A percentile compares a stretch with the other conserved stretches of the same genome.
These are phyloP conservation scores for Phenganax marumi DNA, from an alignment of 92 coral and sea anemone species.

Conservation along the genomic window DNA sequence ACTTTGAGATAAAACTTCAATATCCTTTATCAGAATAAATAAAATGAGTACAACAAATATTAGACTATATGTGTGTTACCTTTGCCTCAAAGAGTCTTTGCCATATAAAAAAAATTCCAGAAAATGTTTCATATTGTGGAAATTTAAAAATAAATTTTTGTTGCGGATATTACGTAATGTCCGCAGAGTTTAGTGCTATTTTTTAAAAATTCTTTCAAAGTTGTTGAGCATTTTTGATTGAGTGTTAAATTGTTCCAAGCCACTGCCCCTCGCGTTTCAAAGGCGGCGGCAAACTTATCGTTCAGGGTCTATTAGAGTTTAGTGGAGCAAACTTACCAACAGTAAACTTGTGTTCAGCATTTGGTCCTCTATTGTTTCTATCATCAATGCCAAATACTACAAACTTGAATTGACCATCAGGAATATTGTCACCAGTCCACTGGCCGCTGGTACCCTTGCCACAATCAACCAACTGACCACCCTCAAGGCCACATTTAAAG, in stretches of 20 bases:
- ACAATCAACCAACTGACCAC: slow-evolving; percentile 9
- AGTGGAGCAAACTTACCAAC: slow-evolving; percentile 14
- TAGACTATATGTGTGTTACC: neutral
- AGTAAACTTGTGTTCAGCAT: slow-evolving; percentile 8
- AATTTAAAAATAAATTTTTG: neutral
- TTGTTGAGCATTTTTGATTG: too few species aligned
- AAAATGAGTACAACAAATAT: too few species aligned
- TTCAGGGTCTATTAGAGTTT: too few species aligned
- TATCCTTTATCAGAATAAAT: too few species aligned
- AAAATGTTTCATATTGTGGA: neutral
- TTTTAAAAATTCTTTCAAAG: too few species aligned
- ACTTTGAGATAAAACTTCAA: too few species aligned
- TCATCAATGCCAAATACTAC: slow-evolving; percentile 25
- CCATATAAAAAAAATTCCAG: too few species aligned
- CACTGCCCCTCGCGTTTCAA: too few species aligned
- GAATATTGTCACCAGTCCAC: slow-evolving; percentile 21
- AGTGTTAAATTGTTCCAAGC: too few species aligned
- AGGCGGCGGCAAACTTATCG: too few species aligned
- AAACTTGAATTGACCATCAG: slow-evolving; percentile 23
- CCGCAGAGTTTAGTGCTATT: too few species aligned
- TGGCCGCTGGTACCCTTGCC: slow-evolving; percentile 28
- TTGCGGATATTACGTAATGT: neutral
- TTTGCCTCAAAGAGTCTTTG: neutral
- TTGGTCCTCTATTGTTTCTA: slow-evolving; percentile 5
- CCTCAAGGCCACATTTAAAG: slow-evolving; percentile 25